Base-by-base conservation (phyloP, 2,888 invertebrate species). In the Siphonodentalium dalli region DNA sequence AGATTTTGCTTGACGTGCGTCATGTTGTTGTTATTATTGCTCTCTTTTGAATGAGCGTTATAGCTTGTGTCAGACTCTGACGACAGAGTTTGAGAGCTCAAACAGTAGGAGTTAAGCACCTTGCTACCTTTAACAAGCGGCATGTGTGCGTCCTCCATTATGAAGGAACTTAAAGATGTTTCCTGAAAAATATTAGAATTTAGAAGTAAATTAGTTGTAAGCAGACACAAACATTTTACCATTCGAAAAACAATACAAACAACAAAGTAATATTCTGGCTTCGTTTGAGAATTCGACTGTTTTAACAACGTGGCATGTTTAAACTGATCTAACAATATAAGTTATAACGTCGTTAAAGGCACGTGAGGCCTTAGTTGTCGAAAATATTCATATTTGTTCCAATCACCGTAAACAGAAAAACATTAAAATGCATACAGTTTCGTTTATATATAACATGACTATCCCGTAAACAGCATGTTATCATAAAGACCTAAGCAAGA, bases 11-110 rank as follows among this genome's bases (percentile, higher is more conserved):
- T 34, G n/a, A 34, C 29, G 23, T 29, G 40, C 40, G 59, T 57
- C 21, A 49, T 57, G 47, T 52, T 57, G 42, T 65, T 61, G 15
- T 55, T 35, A 26, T 53, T 54, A 29, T 45, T 50, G 37, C 61
- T 59, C 20, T 61, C 53, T 50, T 65, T 63, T 38, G 51, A 52
- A 29, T 60, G 54, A n/a, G 56, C 57, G 42, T 64, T 65, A 63
- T 69, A 66, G 38, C 49, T 47, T 54, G 61, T 64, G 44, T 57
- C 56, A 41, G 62, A 55, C 49, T 57, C 48, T 45, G 60, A 61
- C 53, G 62, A 65, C 35, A 66, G 58, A 40, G 68, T 66, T 38
- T 71, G 68, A 24, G 71, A 65, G 58, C 69, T 71, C 26, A 68
- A 65, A 66, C 70, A 72, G 42, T 66, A 66, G 27, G 65, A 63